A percentile compares a stretch with the other conserved stretches of the same genome.
These are phyloP conservation scores for Chionomys nivalis DNA, from an alignment of 2,113 vertebrate genomes.

Conservation along the genomic window DNA sequence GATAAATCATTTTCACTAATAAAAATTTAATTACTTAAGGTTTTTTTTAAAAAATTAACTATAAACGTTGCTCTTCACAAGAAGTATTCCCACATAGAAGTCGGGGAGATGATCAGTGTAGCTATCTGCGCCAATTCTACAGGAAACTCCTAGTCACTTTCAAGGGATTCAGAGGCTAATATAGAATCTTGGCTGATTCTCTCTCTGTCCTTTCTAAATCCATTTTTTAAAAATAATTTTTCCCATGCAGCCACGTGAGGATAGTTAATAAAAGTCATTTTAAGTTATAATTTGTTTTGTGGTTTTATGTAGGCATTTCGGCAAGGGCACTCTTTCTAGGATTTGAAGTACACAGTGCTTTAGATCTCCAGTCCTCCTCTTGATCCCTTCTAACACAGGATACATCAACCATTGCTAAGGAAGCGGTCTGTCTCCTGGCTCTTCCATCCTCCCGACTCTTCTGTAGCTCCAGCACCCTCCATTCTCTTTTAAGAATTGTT, in stretches of 20 bases:
- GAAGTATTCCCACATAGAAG: not conserved
- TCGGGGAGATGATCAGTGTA: not conserved
- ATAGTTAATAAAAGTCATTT: conserved; percentile 17
- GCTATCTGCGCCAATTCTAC: conserved; percentile 10
- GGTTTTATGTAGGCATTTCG: not conserved
- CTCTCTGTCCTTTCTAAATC: conserved; percentile 25
- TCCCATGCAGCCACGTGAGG: not conserved
- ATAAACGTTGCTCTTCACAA: not conserved
- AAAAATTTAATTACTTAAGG: not conserved
- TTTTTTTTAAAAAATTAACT: conserved; percentile 6
- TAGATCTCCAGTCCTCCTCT: not conserved
- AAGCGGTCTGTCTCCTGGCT: not conserved
- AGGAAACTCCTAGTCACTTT: not conserved
- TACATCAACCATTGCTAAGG: not conserved
- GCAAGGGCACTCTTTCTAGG: not conserved
- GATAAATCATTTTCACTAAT: conserved; percentile 33
- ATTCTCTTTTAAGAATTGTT: not conserved
- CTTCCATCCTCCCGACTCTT: not conserved
- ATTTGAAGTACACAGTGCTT: not conserved
- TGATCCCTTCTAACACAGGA: not conserved
- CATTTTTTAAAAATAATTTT: conserved; percentile 30
- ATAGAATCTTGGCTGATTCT: not conserved
- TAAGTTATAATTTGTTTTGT: not conserved
- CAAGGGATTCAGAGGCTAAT: not conserved
- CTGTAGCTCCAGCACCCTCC: not conserved